Evolutionary conservation across 1,140 invertebrate species (phyloP).

Genomic region (Ridgeia piscesae): DNA sequence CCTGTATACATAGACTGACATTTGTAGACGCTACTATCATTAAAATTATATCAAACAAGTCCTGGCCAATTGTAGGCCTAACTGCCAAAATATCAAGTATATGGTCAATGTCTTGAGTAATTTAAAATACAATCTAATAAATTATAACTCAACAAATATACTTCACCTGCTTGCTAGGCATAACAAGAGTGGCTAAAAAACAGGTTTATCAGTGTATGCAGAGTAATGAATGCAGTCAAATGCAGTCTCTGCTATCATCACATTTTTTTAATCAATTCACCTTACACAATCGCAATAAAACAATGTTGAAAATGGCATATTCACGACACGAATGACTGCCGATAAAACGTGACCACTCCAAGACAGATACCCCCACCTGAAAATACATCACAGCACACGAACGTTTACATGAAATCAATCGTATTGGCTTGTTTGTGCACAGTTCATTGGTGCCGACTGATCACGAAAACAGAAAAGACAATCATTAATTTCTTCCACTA

Average conservation of each 20-base stretch:
- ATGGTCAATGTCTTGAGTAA: no score
- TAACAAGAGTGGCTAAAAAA: neutral
- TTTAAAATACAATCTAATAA: no score
- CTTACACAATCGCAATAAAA: conserved; percentile 1
- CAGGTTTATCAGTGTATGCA: neutral
- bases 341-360: neutral
- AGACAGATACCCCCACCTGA: neutral
- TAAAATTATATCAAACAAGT: no score
- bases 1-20: no score
- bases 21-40: no score
- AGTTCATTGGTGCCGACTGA: neutral
- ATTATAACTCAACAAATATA: no score
- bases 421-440: neutral
- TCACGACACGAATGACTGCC: neutral
- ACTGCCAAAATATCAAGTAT: no score
- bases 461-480: neutral
- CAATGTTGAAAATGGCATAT: neutral
- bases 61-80: no score
- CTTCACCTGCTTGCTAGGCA: no score
- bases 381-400: neutral
- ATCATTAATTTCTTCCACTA: neutral
- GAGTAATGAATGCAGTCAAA: neutral
- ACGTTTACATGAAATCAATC: neutral
- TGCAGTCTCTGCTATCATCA: neutral
- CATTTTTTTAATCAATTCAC: conserved; percentile 1